These are phyloP conservation scores for Cardinalis cardinalis DNA, from an alignment of 2,113 vertebrate species.

Conservation along the genomic window DNA sequence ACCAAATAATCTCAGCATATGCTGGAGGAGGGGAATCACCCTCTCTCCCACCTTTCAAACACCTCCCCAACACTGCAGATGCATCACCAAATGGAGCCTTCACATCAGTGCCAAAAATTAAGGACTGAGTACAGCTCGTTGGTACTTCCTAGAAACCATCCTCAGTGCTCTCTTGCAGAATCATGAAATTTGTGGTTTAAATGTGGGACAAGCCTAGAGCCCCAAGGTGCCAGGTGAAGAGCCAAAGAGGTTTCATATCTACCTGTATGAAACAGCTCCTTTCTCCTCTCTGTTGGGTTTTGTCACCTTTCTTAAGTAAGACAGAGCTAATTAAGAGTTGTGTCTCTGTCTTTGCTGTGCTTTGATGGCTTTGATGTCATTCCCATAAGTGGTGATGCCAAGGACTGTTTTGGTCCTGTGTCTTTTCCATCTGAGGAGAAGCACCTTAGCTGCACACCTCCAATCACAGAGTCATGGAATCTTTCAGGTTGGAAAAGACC, in stretches of 20 bases:
- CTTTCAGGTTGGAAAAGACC: background rate
- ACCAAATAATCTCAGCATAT: background rate
- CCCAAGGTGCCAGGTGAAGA: background rate
- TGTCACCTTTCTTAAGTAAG: background rate
- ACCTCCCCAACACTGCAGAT: background rate
- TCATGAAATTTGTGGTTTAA: background rate
- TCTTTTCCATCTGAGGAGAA: background rate
- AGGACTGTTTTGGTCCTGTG: background rate
- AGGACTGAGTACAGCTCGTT: background rate
- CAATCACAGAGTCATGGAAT: too few species aligned
- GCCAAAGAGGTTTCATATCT: background rate
- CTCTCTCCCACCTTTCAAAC: background rate
- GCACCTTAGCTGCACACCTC: background rate
- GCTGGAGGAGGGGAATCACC: background rate
- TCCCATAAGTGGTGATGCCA: background rate
- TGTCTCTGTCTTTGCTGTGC: background rate
- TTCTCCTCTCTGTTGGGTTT: background rate
- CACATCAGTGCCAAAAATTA: background rate
- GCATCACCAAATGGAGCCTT: background rate
- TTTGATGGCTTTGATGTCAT: rapidly evolving
- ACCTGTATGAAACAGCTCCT: background rate
- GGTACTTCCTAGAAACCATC: background rate
- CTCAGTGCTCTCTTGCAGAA: background rate
- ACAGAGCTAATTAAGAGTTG: background rate
- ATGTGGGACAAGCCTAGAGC: background rate